Evolutionary conservation across 1,140 invertebrate genomes (phyloP), one percentile per base, ranked within the genome.

Genomic region (Oreohelix idahoensis): DNA sequence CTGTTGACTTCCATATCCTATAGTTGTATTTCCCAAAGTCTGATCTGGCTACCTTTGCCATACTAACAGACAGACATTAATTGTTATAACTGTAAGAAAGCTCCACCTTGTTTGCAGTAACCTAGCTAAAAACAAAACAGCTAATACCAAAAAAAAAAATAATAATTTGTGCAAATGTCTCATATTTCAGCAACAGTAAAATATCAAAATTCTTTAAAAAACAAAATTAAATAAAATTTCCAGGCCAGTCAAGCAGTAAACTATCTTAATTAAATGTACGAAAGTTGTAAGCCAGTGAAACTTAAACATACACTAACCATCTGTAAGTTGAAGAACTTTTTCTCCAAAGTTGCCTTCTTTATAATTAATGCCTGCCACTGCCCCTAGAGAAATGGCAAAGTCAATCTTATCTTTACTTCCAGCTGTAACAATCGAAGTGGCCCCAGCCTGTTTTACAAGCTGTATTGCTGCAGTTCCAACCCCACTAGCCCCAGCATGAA

Each of bases 401-500:
- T 89, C 81, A 23, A 92, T 85, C 80, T 92, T 92, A 35, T 86
- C 84, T 23, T 86, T n/a, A n/a, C 88, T 87, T 15, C 92, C 92
- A 51, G 91, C 92, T n/a, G 91, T 92, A 1, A 91, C 87, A 69
- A 91, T 85, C 1, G 89, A 77, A 35, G 66, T 81, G 35, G 87
- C 89, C 4, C 88, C 84, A 26, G 88, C 89, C 45, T 88, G 82
- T n/a, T 87, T 81, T 53, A 85, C 85, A 35, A 93, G 79, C 88
- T 92, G 92, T 45, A 89, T 84, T 13, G 91, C 90, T 36, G 92
- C 91, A 20, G 90, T 91, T n/a, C 91, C 92, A 1, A 92, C 92
- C 0, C 92, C 92, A 87, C 92, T 92, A 23, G 86, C 92, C 20
- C 91, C 92, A 77, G 91, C 92, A 83, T 93, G 92, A 38, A 93